A percentile compares a stretch with the other conserved stretches of the same genome.
These are phyloP conservation scores for Sarotherodon lohbergeri DNA, from an alignment of 2,113 vertebrate species.

Conservation along the genomic window DNA sequence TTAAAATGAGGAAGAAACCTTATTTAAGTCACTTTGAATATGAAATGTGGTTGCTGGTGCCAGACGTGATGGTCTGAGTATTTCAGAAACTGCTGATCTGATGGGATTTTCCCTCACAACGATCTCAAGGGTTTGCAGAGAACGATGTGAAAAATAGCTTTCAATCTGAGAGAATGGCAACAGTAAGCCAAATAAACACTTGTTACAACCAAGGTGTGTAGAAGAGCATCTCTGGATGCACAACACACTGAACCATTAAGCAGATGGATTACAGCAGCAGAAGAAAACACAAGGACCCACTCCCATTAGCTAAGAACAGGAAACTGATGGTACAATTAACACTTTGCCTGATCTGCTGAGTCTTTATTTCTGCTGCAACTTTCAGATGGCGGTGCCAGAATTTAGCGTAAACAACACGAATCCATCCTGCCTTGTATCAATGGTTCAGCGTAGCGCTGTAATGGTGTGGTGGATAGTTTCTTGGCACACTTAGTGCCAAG, in stretches of 20 bases:
- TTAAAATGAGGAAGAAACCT: neutral
- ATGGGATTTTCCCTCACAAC: neutral
- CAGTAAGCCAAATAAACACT: neutral
- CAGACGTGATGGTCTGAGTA: fast-evolving
- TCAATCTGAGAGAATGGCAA: neutral
- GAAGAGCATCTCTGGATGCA: neutral
- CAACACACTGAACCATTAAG: fast-evolving
- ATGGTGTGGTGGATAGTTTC: fast-evolving
- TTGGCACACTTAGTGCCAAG: fast-evolving
- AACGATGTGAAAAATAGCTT: fast-evolving
- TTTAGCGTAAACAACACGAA: fast-evolving
- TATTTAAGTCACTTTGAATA: neutral
- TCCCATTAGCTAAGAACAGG: neutral
- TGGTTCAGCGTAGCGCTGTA: neutral
- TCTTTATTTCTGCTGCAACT: neutral
- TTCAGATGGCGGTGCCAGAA: neutral
- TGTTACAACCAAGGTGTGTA: fast-evolving
- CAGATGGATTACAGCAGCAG: neutral
- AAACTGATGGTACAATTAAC: neutral
- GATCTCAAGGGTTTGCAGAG: neutral
- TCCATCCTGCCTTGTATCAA: neutral
- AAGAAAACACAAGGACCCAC: fast-evolving
- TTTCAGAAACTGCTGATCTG: neutral
- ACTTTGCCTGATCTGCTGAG: fast-evolving
- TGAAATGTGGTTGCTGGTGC: neutral